Base-by-base conservation (phyloP, 1,140 invertebrate genomes). In the Diabrotica virgifera region DNA sequence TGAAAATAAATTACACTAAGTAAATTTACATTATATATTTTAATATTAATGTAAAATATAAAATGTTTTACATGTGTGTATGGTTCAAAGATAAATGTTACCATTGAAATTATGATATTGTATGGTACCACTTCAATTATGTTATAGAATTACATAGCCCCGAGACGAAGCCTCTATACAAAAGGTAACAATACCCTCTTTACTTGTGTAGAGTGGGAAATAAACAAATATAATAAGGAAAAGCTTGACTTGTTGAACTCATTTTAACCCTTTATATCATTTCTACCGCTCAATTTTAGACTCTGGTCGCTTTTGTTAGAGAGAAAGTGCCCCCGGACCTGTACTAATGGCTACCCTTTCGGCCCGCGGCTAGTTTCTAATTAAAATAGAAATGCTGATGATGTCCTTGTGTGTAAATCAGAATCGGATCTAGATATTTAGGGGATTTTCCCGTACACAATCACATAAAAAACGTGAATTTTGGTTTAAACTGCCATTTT, bases 221-320 rank as follows among this genome's bases (percentile, higher is more conserved):
- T 46, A 46, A 46, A 46, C 40, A 46, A 46, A 46, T 46, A 46
- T 46, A 10, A 46, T 46, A 46, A 46, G 40, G 40, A 46, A 46
- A 46, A 46, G 40, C 40, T 46, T 10, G 40, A 46, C 40, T 10
- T 46, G 40, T 46, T 46, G 40, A 46, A 46, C 40, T 46, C 40
- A 46, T 46, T 46, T 46, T 46, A 46, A 46, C 40, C 40, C 40
- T 46, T 46, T 46, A 46, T 46, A 46, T 46, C n/a, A n/a, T 46
- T 46, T 46, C 40, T 46, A 46, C 40, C 40, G 40, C 40, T 46
- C 40, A 46, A 46, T 46, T 46, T 46, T 46, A 46, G 40, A 46
- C 40, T 10, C 40, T 46, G 40, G 40, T 46, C 40, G 40, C 40
- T 46, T 46, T 46, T 46, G 40, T 46, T 46, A 46, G 40, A 46